phyloP scores from a whole-genome alignment of 2,113 vertebrate species.

The Sturnus vulgaris region DNA sequence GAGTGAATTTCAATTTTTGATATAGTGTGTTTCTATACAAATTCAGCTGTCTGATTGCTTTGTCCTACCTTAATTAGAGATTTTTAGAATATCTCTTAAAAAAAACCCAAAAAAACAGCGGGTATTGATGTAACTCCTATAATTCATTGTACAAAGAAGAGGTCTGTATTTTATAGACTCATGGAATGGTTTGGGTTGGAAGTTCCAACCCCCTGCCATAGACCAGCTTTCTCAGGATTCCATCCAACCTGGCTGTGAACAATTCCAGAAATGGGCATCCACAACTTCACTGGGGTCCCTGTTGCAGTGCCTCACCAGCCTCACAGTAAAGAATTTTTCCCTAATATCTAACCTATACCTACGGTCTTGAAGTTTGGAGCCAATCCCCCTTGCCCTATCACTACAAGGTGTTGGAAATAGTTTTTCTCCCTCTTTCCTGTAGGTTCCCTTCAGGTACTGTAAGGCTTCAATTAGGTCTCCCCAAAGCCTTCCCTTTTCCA shows the following conservation, averaged over 20 bases:
- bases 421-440: background rate
- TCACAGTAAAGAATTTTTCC: background rate
- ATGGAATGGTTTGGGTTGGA: background rate
- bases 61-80: background rate
- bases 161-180: background rate
- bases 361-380: background rate
- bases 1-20: fast-evolving
- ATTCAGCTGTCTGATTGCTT: background rate
- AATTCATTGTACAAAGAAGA: background rate
- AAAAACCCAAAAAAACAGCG: too few species aligned
- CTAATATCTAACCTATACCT: background rate
- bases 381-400: background rate
- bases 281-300: background rate
- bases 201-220: background rate
- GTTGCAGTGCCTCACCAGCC: background rate
- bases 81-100: background rate
- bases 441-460: background rate
- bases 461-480: background rate
- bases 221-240: background rate
- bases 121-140: background rate
- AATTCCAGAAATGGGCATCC: background rate
- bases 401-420: background rate
- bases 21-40: background rate
- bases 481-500: background rate
- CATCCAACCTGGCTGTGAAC: background rate